A percentile compares a stretch with the other conserved stretches of the same genome.
Evolutionary conservation across 1,140 invertebrate genomes (phyloP).

Genomic region (Caenorhabditis tropicalis): DNA sequence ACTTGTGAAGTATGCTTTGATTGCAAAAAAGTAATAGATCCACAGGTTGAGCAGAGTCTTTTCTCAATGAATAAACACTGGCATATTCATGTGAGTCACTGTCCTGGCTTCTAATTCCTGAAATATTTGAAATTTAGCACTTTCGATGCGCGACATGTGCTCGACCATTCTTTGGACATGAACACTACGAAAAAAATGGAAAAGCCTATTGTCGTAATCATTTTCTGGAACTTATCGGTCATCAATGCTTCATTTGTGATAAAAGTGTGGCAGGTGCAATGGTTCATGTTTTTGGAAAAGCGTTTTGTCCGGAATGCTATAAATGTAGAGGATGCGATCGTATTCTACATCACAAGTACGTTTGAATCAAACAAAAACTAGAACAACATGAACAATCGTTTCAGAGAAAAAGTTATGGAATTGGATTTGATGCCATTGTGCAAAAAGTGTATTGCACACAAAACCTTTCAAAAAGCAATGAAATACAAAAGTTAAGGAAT

Average conservation of each 20-base stretch:
- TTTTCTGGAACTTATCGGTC: conserved; percentile 18
- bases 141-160: conserved; percentile 37
- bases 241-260: conserved; percentile 47
- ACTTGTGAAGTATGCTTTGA: conserved; percentile 42
- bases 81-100: conserved; percentile 35
- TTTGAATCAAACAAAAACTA: neutral
- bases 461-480: conserved; percentile 10
- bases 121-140: conserved; percentile 11
- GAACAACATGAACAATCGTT: neutral
- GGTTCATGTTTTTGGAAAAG: conserved; percentile 49
- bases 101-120: neutral
- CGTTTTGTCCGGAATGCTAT: conserved; percentile 39
- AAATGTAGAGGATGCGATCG: conserved; percentile 31
- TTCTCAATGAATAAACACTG: conserved; percentile 41
- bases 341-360: conserved; percentile 38
- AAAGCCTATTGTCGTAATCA: conserved; percentile 43
- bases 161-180: conserved; percentile 36
- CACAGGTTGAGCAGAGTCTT: conserved; percentile 45
- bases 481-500: neutral
- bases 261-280: neutral
- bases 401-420: conserved; percentile 51
- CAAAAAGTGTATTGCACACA: conserved; percentile 18
- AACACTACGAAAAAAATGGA: conserved; percentile 45
- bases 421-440: conserved; percentile 43
- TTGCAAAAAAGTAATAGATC: conserved; percentile 48